Percentiles rank a stretch among this genome's conserved stretches.
Evolutionary conservation across 2,888 invertebrate species (phyloP).

Genomic region (Eristalinus sepulchralis): DNA sequence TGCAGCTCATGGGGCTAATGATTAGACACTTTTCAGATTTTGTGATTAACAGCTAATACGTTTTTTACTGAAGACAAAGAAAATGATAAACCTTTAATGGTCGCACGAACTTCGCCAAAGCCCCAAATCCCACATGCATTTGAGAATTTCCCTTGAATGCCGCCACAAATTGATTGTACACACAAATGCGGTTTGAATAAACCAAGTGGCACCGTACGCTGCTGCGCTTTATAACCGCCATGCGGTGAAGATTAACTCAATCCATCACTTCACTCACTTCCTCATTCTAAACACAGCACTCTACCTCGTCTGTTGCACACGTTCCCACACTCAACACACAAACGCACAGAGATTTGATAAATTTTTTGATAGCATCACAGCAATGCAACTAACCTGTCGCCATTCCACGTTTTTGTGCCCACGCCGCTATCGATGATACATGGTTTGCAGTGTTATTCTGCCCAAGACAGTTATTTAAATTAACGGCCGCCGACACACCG

Average conservation of each 20-base stretch:
- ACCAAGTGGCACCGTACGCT: not conserved
- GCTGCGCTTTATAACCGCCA: not conserved
- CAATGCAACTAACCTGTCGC: slow-evolving; percentile 81
- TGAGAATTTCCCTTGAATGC: too few species aligned
- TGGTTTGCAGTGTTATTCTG: slow-evolving; percentile 83
- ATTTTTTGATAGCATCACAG: not conserved
- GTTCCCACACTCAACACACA: not conserved
- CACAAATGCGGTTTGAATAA: not conserved
- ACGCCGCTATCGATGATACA: slow-evolving; percentile 86
- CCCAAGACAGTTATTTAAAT: slow-evolving; percentile 85
- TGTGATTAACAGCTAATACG: too few species aligned
- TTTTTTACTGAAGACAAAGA: too few species aligned
- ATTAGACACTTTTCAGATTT: not conserved
- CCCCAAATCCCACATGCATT: too few species aligned
- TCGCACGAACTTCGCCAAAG: too few species aligned
- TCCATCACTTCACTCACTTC: not conserved
- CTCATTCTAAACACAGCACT: not conserved
- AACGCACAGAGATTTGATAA: not conserved
- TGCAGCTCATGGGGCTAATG: not conserved
- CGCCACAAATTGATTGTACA: not conserved
- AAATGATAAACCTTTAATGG: too few species aligned
- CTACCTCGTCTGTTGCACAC: not conserved
- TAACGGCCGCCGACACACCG: slow-evolving; percentile 87
- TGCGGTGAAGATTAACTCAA: not conserved
- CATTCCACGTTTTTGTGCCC: slow-evolving; percentile 86